Evolutionary conservation across 2,888 invertebrate genomes (phyloP).

Genomic region (Xiphydria camelus): DNA sequence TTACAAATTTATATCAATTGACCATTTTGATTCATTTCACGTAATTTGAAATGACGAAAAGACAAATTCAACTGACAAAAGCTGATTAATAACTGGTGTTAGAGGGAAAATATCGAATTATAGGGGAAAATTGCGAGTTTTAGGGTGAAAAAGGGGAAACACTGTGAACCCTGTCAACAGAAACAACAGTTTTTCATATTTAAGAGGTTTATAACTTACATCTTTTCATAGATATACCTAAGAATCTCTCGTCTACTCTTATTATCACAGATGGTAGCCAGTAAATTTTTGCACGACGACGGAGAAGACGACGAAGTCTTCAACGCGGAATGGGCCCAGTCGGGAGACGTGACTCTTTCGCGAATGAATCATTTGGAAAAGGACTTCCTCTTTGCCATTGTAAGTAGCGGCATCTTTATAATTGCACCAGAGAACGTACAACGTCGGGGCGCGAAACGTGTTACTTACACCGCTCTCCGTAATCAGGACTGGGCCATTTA

Average conservation of each 20-base stretch:
- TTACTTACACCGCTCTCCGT: too few species aligned
- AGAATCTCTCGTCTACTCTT: too few species aligned
- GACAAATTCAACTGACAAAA: too few species aligned
- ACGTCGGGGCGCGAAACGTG: too few species aligned
- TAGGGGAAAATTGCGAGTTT: too few species aligned
- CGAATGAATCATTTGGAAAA: conserved; percentile 82
- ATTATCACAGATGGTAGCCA: conserved; percentile 84
- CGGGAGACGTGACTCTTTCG: conserved; percentile 73
- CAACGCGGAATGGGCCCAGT: conserved; percentile 90
- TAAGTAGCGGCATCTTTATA: conserved; percentile 65
- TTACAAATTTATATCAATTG: too few species aligned
- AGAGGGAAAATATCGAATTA: too few species aligned
- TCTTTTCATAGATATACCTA: not conserved
- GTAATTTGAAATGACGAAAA: too few species aligned
- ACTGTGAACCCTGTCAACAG: not conserved
- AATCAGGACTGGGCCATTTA: conserved; percentile 89
- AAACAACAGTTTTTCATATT: not conserved
- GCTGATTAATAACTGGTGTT: too few species aligned
- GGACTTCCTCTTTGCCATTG: conserved; percentile 88
- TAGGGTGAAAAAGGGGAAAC: not conserved
- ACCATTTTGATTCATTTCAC: too few species aligned
- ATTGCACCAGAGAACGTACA: too few species aligned
- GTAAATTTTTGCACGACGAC: conserved; percentile 92
- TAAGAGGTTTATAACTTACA: not conserved
- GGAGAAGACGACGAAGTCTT: conserved; percentile 91